These are phyloP conservation scores for Puffinus mauretanicus DNA, from an alignment of 2,113 vertebrate genomes.

Conservation along the genomic window DNA sequence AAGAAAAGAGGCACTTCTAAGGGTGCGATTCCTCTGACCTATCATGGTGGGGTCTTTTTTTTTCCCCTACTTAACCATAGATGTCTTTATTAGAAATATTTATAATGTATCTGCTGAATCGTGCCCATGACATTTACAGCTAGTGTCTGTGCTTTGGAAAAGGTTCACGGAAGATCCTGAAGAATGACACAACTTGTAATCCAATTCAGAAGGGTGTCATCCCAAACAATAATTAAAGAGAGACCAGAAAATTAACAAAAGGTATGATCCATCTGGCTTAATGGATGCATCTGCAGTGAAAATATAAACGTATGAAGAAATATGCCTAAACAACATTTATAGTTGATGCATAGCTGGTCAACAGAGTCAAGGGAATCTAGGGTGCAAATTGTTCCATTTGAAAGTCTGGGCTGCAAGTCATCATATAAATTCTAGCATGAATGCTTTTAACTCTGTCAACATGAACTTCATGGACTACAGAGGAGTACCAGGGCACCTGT, in stretches of 20 bases:
- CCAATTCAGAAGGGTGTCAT: neutral
- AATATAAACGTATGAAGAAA: neutral
- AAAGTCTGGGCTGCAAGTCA: neutral
- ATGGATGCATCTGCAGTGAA: neutral
- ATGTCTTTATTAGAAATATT: neutral
- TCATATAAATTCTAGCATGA: neutral
- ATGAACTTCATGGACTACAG: neutral
- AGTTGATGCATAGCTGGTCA: neutral
- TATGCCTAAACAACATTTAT: neutral
- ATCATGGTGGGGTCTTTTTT: neutral
- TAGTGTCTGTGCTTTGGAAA: neutral
- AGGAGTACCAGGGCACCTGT: neutral
- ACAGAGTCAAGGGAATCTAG: neutral
- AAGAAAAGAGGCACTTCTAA: neutral
- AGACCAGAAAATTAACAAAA: neutral
- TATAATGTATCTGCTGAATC: neutral
- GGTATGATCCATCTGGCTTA: neutral
- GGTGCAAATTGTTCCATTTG: neutral
- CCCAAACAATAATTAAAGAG: neutral
- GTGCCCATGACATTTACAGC: neutral
- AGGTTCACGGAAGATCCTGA: neutral
- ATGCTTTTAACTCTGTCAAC: neutral
- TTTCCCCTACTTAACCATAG: rapidly evolving
- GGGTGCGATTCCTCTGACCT: neutral
- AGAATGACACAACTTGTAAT: neutral